Evolutionary conservation across 1,140 invertebrate species (phyloP).

Genomic region (Parapsyche elsis): DNA sequence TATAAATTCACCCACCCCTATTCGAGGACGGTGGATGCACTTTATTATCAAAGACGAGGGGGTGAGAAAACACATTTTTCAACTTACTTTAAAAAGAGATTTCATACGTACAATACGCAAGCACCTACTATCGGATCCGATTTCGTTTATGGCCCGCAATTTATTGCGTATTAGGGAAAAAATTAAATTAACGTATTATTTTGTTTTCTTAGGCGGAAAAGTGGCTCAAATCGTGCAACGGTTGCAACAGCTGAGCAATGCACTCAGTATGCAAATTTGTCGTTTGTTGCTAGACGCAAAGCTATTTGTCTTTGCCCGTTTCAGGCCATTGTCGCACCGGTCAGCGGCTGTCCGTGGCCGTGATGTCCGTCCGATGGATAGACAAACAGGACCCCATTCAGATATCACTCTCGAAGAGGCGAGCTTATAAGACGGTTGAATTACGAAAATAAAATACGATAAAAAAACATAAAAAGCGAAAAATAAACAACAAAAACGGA

Average conservation of each 20-base stretch:
- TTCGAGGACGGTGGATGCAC: constrained; percentile 45
- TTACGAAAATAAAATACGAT: not conserved
- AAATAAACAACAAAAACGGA: not conserved
- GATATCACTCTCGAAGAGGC: constrained; percentile 45
- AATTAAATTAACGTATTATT: no score
- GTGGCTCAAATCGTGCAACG: no score
- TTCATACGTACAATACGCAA: constrained; percentile 11
- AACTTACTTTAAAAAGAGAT: constrained; percentile 50
- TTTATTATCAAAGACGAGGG: constrained; percentile 26
- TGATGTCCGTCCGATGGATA: constrained; percentile 45
- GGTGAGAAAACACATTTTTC: constrained; percentile 54
- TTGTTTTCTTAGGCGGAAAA: no score
- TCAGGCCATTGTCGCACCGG: not conserved
- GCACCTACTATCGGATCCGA: not conserved
- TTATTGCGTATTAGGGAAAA: constrained; percentile 5
- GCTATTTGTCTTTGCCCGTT: constrained; percentile 33
- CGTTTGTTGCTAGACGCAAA: constrained; percentile 4
- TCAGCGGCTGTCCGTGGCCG: constrained; percentile 14
- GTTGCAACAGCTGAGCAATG: no score
- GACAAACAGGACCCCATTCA: constrained; percentile 51
- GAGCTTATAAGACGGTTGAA: constrained; percentile 16
- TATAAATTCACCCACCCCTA: constrained; percentile 42
- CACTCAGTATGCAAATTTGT: constrained; percentile 15
- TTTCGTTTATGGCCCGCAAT: constrained; percentile 13
- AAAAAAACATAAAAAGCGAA: no score